Percentiles rank a stretch among this genome's conserved stretches.
Conservation (phyloP, 2,888 invertebrate species). For the Temnothorax unifasciatus region DNA sequence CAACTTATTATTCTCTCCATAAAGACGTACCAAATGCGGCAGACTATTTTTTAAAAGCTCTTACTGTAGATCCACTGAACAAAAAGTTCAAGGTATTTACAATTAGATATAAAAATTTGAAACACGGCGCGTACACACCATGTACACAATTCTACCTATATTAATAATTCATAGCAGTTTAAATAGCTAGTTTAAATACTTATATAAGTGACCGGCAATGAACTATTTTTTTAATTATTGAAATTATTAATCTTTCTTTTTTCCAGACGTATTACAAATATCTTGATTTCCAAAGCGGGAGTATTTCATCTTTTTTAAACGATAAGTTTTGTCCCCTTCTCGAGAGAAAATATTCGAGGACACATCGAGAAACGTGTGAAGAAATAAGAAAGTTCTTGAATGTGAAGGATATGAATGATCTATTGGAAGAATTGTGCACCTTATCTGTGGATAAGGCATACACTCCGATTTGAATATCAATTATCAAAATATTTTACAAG, state of each 20-base stretch:
- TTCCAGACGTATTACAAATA: conserved; percentile 15
- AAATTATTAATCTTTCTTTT: neutral
- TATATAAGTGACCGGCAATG: neutral
- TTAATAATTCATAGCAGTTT: neutral
- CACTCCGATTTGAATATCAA: too few species aligned
- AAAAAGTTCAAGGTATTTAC: conserved; percentile 40
- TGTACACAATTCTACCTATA: too few species aligned
- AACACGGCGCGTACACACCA: neutral
- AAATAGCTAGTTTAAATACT: neutral
- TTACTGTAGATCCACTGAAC: conserved; percentile 21
- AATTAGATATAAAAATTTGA: neutral
- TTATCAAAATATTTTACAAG: neutral
- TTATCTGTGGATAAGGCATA: neutral
- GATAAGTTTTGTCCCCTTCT: neutral
- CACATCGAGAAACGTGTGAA: neutral
- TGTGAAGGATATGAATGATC: neutral
- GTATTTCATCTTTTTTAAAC: neutral
- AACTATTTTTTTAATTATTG: neutral
- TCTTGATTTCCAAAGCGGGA: neutral
- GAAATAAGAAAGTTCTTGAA: neutral
- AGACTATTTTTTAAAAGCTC: conserved; percentile 46
- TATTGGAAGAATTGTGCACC: neutral
- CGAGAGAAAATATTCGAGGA: neutral
- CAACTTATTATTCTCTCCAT: conserved; percentile 29
- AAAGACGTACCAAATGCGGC: conserved; percentile 34